Base-by-base conservation (phyloP, 1,140 invertebrate genomes). In the Nomia melanderi region DNA sequence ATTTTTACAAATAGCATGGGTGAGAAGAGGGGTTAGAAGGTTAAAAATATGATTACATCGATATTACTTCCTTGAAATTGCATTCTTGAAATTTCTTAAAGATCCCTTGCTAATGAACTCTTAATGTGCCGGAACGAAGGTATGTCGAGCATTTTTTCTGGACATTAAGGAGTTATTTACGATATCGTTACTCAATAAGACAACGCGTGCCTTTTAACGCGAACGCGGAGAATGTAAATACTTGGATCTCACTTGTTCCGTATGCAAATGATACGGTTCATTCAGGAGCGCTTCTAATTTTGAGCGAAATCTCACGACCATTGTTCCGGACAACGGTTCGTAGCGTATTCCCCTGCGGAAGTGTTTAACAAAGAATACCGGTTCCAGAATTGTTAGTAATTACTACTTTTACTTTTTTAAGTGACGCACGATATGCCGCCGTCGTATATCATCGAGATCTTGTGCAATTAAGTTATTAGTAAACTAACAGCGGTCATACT, bases 351-450 rank as follows among this genome's bases (percentile, higher is more conserved):
- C 23, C 50, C 50, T 9, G 20, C 50, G n/a, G 54, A 56, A 56
- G 25, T 12, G 11, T 50, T 50, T 50, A 50, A 27, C 54, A 27
- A 56, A 47, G 39, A 44, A 33, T 44, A 0, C 14, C 17, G 17
- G 5, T 62, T 27, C 31, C 9, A 33, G 14, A 23, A 44, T 0
- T 17, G 14, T 31, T 47, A 11, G 9, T 4, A 50, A 36, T 47
- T 47, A 33, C 11, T 14, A 12, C 25, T 64, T 31, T 65, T 29
- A 64, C 62, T 64, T 20, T n/a, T 47, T 44, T 20, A 44, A 60
- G 31, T 9, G 17, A 47, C 14, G 39, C 14, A 23, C 36, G 25
- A 64, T 27, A 7, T 64, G 2, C 39, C 17, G 5, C 20, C 14
- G 11, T 44, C 8, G 14, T 20, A 1, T 23, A 7, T 60, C 56